phyloP scores from a whole-genome alignment of 1,140 invertebrate genomes.

The Plodia interpunctella region DNA sequence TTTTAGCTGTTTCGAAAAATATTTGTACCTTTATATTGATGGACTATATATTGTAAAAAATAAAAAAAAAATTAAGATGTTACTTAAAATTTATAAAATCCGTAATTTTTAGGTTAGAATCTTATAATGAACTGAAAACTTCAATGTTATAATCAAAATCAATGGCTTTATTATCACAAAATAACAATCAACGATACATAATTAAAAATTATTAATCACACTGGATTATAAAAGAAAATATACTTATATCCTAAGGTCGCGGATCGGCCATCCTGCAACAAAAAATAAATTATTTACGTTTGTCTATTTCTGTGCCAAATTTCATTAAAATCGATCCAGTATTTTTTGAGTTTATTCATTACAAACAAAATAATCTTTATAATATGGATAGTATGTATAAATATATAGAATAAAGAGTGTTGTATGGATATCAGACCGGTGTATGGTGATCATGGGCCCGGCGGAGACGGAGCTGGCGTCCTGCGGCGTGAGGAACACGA shows the following conservation, averaged over 20 bases:
- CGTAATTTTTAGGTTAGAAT: too few species aligned
- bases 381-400: too few species aligned
- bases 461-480: constrained; percentile 80
- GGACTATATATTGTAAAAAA: too few species aligned
- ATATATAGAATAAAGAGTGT: too few species aligned
- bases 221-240: constrained; percentile 2
- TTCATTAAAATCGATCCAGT: too few species aligned
- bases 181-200: neutral
- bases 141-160: neutral
- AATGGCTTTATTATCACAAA: neutral
- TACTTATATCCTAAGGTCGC: constrained; percentile 30
- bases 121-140: neutral
- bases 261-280: constrained; percentile 53
- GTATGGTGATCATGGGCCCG: constrained; percentile 77
- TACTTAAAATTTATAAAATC: too few species aligned
- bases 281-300: constrained; percentile 16
- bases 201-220: constrained; percentile 8
- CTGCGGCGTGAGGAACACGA: constrained; percentile 86
- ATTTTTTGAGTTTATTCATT: too few species aligned
- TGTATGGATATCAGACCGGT: constrained; percentile 43
- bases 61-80: too few species aligned
- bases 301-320: too few species aligned
- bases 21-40: too few species aligned
- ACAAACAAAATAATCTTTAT: too few species aligned
- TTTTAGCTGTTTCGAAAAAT: too few species aligned